Conservation (phyloP, 2,888 invertebrate genomes). For the Hemithea aestivaria region DNA sequence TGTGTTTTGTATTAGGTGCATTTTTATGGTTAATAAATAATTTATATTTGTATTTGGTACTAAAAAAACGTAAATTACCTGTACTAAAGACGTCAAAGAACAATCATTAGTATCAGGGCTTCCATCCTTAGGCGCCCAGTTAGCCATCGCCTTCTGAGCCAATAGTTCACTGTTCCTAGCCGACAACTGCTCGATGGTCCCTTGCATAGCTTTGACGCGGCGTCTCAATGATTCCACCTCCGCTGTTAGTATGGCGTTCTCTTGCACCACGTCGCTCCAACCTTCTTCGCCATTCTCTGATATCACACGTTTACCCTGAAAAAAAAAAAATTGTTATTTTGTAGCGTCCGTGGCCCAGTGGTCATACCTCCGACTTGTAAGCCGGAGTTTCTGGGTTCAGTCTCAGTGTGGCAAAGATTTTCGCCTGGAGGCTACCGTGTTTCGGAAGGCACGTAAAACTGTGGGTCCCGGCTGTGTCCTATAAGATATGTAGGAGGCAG, state of each 20-base stretch:
- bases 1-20: too few species aligned
- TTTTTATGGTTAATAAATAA: too few species aligned
- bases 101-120: conserved; percentile 62
- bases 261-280: conserved; percentile 96
- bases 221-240: conserved; percentile 93
- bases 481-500: too few species aligned
- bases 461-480: too few species aligned
- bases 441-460: too few species aligned
- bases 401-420: too few species aligned
- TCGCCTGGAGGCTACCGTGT: too few species aligned
- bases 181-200: conserved; percentile 93
- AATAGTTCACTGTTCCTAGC: conserved; percentile 89
- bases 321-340: too few species aligned
- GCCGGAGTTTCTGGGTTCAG: too few species aligned
- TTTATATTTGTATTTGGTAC: too few species aligned
- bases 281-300: conserved; percentile 92
- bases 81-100: conserved; percentile 67
- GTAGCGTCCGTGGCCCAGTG: too few species aligned
- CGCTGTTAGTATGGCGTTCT: conserved; percentile 93
- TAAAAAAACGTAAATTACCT: conserved; percentile 53
- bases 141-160: conserved; percentile 86
- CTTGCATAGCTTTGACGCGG: conserved; percentile 95
- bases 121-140: conserved; percentile 76
- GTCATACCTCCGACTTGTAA: too few species aligned
- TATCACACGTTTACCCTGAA: conserved; percentile 90